These are phyloP conservation scores for Bombus cullumanus DNA, from an alignment of 1,140 invertebrate genomes.

Conservation along the genomic window DNA sequence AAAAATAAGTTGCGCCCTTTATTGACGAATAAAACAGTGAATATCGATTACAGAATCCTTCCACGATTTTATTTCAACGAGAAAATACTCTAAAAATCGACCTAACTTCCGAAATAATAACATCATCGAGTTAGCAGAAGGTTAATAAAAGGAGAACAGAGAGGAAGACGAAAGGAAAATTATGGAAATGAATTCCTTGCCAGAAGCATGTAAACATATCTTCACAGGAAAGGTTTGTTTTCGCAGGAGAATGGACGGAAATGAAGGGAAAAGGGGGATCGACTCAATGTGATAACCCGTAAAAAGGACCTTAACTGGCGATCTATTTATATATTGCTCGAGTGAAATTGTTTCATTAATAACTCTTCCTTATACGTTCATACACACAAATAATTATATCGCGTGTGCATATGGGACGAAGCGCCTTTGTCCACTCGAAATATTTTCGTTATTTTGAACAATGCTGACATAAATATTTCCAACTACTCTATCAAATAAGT, in stretches of 20 bases:
- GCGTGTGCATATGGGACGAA: constrained; percentile 18
- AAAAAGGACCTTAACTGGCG: constrained; percentile 15
- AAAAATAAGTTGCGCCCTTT: not conserved
- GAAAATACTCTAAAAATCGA: not conserved
- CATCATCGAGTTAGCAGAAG: not conserved
- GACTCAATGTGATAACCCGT: not conserved
- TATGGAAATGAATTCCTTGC: not conserved
- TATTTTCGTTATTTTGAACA: not conserved
- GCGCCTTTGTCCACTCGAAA: not conserved
- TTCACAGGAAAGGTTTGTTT: not conserved
- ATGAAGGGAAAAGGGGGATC: not conserved
- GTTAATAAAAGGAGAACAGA: not conserved
- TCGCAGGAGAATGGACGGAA: not conserved
- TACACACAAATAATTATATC: constrained; percentile 9
- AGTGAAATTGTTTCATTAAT: constrained; percentile 36
- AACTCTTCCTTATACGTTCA: constrained; percentile 28
- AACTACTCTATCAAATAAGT: not conserved
- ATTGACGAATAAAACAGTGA: not conserved
- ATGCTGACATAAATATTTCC: not conserved
- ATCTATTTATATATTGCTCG: constrained; percentile 2
- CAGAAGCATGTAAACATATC: not conserved
- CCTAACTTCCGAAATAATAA: not conserved
- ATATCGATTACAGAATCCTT: not conserved
- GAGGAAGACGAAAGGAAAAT: not conserved
- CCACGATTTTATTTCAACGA: not conserved